These are phyloP conservation scores for Lepidotrigona ventralis DNA, from an alignment of 1,140 invertebrate genomes.

Conservation along the genomic window DNA sequence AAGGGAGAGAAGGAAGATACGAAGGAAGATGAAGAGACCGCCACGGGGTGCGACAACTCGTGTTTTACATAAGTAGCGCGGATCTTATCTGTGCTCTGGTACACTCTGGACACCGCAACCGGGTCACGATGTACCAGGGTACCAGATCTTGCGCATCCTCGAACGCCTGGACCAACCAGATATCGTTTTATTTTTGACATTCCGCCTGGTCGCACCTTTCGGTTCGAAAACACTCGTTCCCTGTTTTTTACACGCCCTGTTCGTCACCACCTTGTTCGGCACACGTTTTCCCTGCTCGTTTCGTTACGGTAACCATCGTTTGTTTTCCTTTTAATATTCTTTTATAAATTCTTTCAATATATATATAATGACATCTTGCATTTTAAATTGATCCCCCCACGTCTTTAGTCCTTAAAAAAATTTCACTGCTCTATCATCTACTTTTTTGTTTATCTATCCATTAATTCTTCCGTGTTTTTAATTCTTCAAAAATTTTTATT, in stretches of 20 bases:
- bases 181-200: slow-evolving; percentile 41
- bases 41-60: slow-evolving; percentile 65
- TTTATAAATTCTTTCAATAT: slow-evolving; percentile 4
- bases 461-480: background rate
- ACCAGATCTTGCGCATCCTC: slow-evolving; percentile 48
- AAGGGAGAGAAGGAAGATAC: background rate
- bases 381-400: too few relatives aligned
- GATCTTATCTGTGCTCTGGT: slow-evolving; percentile 65
- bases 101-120: slow-evolving; percentile 55
- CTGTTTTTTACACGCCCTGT: slow-evolving; percentile 6
- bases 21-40: slow-evolving; percentile 58
- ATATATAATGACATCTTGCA: background rate
- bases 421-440: too few relatives aligned
- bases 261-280: background rate
- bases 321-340: slow-evolving; percentile 22
- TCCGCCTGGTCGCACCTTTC: background rate
- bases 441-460: too few relatives aligned
- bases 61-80: slow-evolving; percentile 69
- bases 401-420: too few relatives aligned
- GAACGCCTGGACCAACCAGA: slow-evolving; percentile 44
- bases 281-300: slow-evolving; percentile 15
- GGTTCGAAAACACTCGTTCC: background rate
- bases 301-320: slow-evolving; percentile 6
- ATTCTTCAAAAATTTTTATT: too few relatives aligned
- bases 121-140: slow-evolving; percentile 55